Evolutionary conservation across 1,140 invertebrate species (phyloP), one percentile per base, ranked within the genome.

Genomic region (Diachasma alloeum): DNA sequence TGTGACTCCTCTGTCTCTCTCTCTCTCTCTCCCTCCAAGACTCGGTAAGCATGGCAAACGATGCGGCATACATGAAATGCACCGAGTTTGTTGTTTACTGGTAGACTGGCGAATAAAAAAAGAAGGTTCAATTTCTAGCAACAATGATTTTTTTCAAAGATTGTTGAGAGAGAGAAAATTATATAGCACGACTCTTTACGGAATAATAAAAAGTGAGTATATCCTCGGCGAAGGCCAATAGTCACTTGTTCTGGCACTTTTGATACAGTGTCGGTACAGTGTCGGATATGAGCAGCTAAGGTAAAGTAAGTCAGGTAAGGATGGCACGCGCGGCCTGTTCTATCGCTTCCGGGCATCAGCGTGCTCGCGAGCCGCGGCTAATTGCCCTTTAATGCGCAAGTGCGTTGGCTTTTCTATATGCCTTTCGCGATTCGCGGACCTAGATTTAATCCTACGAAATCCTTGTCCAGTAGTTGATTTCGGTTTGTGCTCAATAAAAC

Each of bases 261-360:
- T 11, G 26, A 66, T 24, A 13, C 42, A n/a, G n/a, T n/a, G n/a
- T n/a, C n/a, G n/a, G 53, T 59, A 46, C 53, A 77, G 76, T 46
- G 69, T 53, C 68, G 69, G 74, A 26, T 53, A 72, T 56, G 36
- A 72, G 75, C 63, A 76, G 70, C 37, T 63, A 24, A 71, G 68
- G 67, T 67, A 72, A 79, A 77, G 75, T 76, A 77, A 78, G 79
- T 69, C 83, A 86, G 80, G 85, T 81, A 84, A 87, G 85, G 85
- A 87, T 88, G 86, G 86, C 87, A 87, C 86, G 87, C 86, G 87
- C 86, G 82, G 82, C 79, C 77, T 80, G 84, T 84, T 86, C 85
- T 88, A 88, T 87, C 87, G 84, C 86, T 88, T 88, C 87, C 86
- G 85, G 86, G 86, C 86, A 88, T 87, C 87, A 87, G 82, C 82